A percentile compares a stretch with the other conserved stretches of the same genome.
phyloP scores from a whole-genome alignment of 2,797 vertebrate species.

The Caiman crocodilus region DNA sequence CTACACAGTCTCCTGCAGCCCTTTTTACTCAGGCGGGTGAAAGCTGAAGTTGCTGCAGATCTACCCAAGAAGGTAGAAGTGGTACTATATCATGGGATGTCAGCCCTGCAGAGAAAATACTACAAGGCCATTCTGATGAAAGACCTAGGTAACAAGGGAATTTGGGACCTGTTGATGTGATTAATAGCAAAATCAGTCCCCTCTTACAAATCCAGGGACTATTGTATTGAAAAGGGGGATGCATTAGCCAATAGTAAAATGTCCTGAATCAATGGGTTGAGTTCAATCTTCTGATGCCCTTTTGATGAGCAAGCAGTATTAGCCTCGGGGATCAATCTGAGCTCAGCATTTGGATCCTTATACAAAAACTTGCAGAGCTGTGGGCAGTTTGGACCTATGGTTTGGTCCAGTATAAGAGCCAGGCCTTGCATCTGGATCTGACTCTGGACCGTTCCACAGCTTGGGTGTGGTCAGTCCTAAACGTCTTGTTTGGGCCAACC shows the following conservation, averaged over 20 bases:
- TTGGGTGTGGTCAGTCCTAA: not conserved
- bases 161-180: not conserved
- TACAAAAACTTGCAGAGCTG: not conserved
- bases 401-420: not conserved
- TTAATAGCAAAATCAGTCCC: not conserved
- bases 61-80: slow-evolving; percentile 92
- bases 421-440: not conserved
- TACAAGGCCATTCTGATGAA: slow-evolving; percentile 93
- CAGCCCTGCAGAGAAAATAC: slow-evolving; percentile 91
- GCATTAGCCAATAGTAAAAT: not conserved
- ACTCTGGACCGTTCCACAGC: not conserved
- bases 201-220: not conserved
- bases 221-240: not conserved
- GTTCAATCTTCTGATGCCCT: not conserved
- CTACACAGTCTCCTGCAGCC: slow-evolving; percentile 90
- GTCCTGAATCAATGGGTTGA: not conserved
- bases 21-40: slow-evolving; percentile 92
- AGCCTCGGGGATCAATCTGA: not conserved
- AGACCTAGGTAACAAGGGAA: slow-evolving; percentile 85
- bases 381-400: not conserved
- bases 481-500: not conserved
- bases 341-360: not conserved
- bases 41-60: slow-evolving; percentile 89
- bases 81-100: slow-evolving; percentile 93
- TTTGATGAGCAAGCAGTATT: not conserved